Conservation (phyloP, 2,888 invertebrate genomes). For the Platypus cylindrus region DNA sequence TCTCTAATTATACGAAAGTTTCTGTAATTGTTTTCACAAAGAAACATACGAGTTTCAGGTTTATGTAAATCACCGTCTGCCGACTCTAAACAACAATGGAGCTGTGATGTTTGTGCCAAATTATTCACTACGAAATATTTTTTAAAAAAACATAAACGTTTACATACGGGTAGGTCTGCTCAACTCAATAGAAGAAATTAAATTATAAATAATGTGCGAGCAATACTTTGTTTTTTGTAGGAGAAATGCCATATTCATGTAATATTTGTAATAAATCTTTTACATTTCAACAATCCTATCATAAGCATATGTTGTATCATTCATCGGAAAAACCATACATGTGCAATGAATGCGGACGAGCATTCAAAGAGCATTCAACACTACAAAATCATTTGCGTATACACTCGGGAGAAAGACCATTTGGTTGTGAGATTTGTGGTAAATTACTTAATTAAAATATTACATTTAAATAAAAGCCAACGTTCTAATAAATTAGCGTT, state of each 20-base stretch:
- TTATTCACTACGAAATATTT: conserved; percentile 83
- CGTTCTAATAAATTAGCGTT: neutral
- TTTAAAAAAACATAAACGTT: conserved; percentile 73
- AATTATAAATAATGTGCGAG: too few species aligned
- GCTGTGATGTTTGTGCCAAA: conserved; percentile 73
- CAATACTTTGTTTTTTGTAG: conserved; percentile 41
- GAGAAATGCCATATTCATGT: conserved; percentile 80
- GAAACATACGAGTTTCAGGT: too few species aligned
- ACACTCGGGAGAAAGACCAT: conserved; percentile 55
- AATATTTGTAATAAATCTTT: conserved; percentile 71
- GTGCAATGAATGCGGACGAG: conserved; percentile 64
- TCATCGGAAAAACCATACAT: conserved; percentile 70
- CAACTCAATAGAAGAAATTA: too few species aligned
- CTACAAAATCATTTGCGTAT: conserved; percentile 78
- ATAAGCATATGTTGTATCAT: conserved; percentile 78
- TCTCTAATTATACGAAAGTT: too few species aligned
- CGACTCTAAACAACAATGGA: too few species aligned
- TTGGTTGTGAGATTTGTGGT: conserved; percentile 81
- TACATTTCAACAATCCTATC: conserved; percentile 83
- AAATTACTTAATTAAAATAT: too few species aligned
- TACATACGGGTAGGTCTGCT: conserved; percentile 64
- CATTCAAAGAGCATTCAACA: conserved; percentile 78
- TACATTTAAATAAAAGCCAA: too few species aligned
- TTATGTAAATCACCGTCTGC: too few species aligned
- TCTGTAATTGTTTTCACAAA: too few species aligned